A percentile compares a stretch with the other conserved stretches of the same genome.
Conservation (phyloP, 2,113 vertebrate species). For the Aspidoscelis tigris region DNA sequence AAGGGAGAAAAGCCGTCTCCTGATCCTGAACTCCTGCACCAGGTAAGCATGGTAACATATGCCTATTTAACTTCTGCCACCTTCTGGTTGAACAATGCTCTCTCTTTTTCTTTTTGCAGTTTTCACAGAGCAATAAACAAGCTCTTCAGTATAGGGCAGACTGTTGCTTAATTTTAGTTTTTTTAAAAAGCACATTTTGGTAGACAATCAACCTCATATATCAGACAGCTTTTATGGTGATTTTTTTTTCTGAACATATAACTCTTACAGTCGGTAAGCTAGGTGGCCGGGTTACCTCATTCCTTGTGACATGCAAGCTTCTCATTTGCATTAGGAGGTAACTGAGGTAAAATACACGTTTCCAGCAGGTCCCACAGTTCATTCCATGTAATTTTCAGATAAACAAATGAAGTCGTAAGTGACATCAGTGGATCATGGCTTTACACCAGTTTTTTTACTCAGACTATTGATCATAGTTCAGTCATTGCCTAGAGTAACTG, state of each 20-base stretch:
- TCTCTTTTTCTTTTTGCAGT: background rate
- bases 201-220: background rate
- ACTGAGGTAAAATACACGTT: background rate
- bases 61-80: slow-evolving; percentile 18
- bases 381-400: background rate
- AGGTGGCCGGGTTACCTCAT: background rate
- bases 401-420: background rate
- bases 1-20: background rate
- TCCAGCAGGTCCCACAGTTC: background rate
- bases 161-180: background rate
- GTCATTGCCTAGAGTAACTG: background rate
- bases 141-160: background rate
- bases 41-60: background rate
- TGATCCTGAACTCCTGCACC: background rate
- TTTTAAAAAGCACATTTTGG: background rate
- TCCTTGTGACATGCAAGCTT: background rate
- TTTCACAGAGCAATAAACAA: background rate
- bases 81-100: slow-evolving; percentile 4
- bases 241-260: background rate
- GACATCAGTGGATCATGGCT: background rate
- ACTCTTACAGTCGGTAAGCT: background rate
- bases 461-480: too few species aligned
- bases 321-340: background rate
- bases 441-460: too few species aligned
- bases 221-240: background rate